Evolutionary conservation across 2,113 vertebrate genomes (phyloP).

Genomic region (Dicentrarchus labrax): DNA sequence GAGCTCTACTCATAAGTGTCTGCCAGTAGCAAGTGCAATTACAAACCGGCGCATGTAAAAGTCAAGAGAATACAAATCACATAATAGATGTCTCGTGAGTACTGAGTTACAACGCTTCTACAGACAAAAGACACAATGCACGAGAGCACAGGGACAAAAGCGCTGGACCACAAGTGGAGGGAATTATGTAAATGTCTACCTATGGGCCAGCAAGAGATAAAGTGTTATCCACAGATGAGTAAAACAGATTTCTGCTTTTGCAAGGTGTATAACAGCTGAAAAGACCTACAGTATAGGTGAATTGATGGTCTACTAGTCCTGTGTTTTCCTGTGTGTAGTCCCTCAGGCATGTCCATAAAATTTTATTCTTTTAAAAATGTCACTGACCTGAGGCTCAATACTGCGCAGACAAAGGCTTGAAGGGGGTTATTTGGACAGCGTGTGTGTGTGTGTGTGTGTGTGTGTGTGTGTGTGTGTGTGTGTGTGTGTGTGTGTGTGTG

Average conservation of each 20-base stretch:
- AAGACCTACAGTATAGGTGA: neutral
- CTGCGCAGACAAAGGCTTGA: constrained; percentile 36
- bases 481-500: no score
- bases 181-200: constrained; percentile 29
- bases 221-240: constrained; percentile 33
- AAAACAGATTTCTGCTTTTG: constrained; percentile 33
- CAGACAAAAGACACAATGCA: constrained; percentile 50
- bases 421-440: constrained; percentile 28
- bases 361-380: constrained; percentile 42
- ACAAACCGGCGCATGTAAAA: constrained; percentile 79
- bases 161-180: constrained; percentile 2
- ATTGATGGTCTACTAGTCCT: constrained; percentile 10
- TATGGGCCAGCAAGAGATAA: constrained; percentile 26
- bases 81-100: constrained; percentile 72
- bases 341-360: constrained; percentile 32
- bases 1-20: constrained; percentile 71
- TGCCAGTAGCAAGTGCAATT: constrained; percentile 78
- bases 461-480: no score
- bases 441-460: no score
- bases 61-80: constrained; percentile 83
- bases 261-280: neutral
- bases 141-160: constrained; percentile 18
- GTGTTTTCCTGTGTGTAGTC: constrained; percentile 32
- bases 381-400: constrained; percentile 19
- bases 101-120: constrained; percentile 25